phyloP scores from a whole-genome alignment of 2,797 vertebrate species.

The Oceanodroma leucorhoa region DNA sequence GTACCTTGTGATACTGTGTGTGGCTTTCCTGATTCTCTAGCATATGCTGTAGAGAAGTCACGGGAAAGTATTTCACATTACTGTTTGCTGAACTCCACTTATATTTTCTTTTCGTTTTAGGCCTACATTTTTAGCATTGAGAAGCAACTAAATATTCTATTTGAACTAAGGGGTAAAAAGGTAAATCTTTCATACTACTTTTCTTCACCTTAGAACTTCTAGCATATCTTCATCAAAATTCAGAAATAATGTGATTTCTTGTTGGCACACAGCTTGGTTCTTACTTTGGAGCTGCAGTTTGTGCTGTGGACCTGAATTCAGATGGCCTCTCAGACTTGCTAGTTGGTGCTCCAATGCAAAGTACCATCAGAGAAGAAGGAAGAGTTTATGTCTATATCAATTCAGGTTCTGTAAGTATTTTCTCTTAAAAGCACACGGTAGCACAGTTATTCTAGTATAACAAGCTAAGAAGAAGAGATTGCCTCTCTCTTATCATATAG shows the following conservation, averaged over 20 bases:
- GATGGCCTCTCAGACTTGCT: constrained; percentile 94
- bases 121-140: constrained; percentile 85
- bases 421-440: neutral
- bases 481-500: neutral
- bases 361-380: constrained; percentile 90
- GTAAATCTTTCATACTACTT: constrained; percentile 67
- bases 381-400: constrained; percentile 94
- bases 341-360: constrained; percentile 92
- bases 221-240: neutral
- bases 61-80: neutral
- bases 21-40: neutral
- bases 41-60: neutral
- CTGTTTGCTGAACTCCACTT: neutral
- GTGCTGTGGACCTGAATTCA: constrained; percentile 88
- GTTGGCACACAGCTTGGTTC: constrained; percentile 85
- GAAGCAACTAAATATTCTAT: constrained; percentile 76
- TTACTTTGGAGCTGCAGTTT: constrained; percentile 92
- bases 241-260: neutral
- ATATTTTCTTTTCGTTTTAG: constrained; percentile 69
- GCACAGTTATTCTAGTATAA: neutral
- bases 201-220: neutral
- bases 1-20: neutral
- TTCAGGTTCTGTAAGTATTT: constrained; percentile 84
- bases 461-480: neutral
- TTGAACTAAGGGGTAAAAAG: constrained; percentile 85